These are phyloP conservation scores for Thera britannica DNA, from an alignment of 2,888 invertebrate species.

Conservation along the genomic window DNA sequence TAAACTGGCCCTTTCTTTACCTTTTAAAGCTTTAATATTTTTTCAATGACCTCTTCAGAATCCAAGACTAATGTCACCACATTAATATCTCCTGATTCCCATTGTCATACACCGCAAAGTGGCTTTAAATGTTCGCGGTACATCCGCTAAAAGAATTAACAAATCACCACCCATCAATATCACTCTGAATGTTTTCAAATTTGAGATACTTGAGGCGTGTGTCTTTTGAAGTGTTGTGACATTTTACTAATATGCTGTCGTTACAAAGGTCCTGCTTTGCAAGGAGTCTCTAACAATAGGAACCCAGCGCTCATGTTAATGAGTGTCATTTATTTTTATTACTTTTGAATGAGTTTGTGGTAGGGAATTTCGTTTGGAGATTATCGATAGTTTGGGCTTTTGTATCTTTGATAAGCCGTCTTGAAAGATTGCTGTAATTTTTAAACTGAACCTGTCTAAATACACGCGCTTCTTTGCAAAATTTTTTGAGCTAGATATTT, in stretches of 20 bases:
- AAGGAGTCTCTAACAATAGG: slow-evolving; percentile 64
- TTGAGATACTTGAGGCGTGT: slow-evolving; percentile 62
- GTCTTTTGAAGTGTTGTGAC: slow-evolving; percentile 83
- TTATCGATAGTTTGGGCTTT: slow-evolving; percentile 61
- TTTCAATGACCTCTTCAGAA: slow-evolving; percentile 29
- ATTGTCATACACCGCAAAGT: slow-evolving; percentile 68
- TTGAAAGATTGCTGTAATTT: slow-evolving; percentile 32
- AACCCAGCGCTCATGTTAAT: slow-evolving; percentile 70
- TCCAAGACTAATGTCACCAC: slow-evolving; percentile 49
- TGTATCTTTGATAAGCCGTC: slow-evolving; percentile 22
- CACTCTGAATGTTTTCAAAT: slow-evolving; percentile 61
- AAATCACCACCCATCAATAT: slow-evolving; percentile 79
- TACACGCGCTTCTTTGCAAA: no score
- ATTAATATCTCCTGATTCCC: slow-evolving; percentile 57
- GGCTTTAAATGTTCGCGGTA: slow-evolving; percentile 67
- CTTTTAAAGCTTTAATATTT: slow-evolving; percentile 10
- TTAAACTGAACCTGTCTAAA: not conserved
- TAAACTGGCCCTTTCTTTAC: slow-evolving; percentile 13
- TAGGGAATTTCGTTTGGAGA: slow-evolving; percentile 68
- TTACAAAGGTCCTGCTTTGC: slow-evolving; percentile 69
- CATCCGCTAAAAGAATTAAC: slow-evolving; percentile 71
- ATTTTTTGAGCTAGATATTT: not conserved
- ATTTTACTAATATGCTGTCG: slow-evolving; percentile 81
- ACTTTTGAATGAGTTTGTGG: slow-evolving; percentile 79
- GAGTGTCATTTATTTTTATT: slow-evolving; percentile 80